Base-by-base conservation (phyloP, 2,888 invertebrate species). In the Acrocyrtus sp. region DNA sequence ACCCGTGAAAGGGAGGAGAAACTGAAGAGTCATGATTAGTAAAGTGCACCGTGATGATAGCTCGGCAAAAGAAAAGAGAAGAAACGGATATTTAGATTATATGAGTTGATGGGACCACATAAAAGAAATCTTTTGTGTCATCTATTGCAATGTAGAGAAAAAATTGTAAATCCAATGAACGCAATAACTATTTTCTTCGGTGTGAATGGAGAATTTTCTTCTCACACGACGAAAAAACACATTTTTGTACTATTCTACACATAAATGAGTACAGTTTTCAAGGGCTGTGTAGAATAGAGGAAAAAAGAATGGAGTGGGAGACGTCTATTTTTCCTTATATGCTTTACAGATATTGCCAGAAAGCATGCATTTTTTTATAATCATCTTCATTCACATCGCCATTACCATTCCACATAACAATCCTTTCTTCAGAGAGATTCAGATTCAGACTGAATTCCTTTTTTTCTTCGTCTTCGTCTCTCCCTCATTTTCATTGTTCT, bases 191-290 rank as follows among this genome's bases (percentile, higher is more conserved):
- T 57, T 66, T 66, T 45, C 50, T 50, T 51, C 24, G 12, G 66
- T 66, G 66, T 58, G 27, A 57, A 66, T 39, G 66, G 50, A 51
- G 48, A 66, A 66, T 66, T n/a, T 50, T 51, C 66, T 66, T 56
- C 66, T 66, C 66, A 66, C 66, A 66, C 57, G 50, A 57, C 57
- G 58, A n/a, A n/a, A n/a, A n/a, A n/a, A n/a, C n/a, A n/a, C n/a
- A n/a, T n/a, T n/a, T n/a, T n/a, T n/a, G n/a, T n/a, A n/a, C n/a
- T n/a, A n/a, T n/a, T n/a, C n/a, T n/a, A n/a, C n/a, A n/a, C n/a
- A n/a, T n/a, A n/a, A n/a, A n/a, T n/a, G n/a, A n/a, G n/a, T n/a
- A n/a, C n/a, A n/a, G n/a, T n/a, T n/a, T n/a, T n/a, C n/a, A n/a
- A n/a, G n/a, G n/a, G n/a, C n/a, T n/a, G n/a, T n/a, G n/a, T n/a